Evolutionary conservation across 2,797 vertebrate genomes (phyloP).

Genomic region (Schizopygopsis malacanthus): DNA sequence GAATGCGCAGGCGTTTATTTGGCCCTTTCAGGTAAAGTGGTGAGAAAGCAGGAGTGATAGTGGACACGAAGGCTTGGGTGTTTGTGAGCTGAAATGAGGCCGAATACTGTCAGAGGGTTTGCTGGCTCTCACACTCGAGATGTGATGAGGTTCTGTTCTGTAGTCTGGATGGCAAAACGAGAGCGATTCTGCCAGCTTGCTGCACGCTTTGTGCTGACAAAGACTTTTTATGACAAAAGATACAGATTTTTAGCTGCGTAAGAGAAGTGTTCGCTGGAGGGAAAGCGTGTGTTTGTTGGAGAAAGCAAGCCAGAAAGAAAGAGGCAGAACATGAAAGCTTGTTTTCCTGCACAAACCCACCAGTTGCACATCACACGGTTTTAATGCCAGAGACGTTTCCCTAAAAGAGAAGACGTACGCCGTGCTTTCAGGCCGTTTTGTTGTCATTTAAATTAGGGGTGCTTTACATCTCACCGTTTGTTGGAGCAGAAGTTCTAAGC

Average conservation of each 20-base stretch:
- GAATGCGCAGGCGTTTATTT: slow-evolving; percentile 19
- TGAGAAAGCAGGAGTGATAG: slow-evolving; percentile 16
- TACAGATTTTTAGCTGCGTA: slow-evolving; percentile 64
- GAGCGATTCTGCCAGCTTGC: slow-evolving; percentile 58
- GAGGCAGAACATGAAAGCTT: slow-evolving; percentile 53
- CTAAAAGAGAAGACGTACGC: background rate
- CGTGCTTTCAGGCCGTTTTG: background rate
- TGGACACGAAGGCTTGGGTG: background rate
- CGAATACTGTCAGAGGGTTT: slow-evolving; percentile 35
- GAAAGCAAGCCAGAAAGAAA: slow-evolving; percentile 13
- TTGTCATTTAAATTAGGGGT: slow-evolving; percentile 28
- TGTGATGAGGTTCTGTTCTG: slow-evolving; percentile 48
- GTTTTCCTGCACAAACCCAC: slow-evolving; percentile 37
- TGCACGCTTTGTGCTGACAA: slow-evolving; percentile 72
- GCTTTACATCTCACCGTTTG: slow-evolving; percentile 15
- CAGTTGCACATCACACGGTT: slow-evolving; percentile 22
- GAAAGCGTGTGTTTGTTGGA: slow-evolving; percentile 65
- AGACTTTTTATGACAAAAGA: slow-evolving; percentile 65
- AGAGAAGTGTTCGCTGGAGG: slow-evolving; percentile 71
- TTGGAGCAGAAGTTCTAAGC: slow-evolving; percentile 34
- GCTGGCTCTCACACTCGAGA: slow-evolving; percentile 23
- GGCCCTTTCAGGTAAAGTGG: slow-evolving; percentile 26
- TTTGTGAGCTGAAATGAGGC: slow-evolving; percentile 40
- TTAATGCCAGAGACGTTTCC: background rate
- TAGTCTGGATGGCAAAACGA: slow-evolving; percentile 52